Evolutionary conservation across 2,888 invertebrate genomes (phyloP).

Genomic region (Drosophila mettleri): DNA sequence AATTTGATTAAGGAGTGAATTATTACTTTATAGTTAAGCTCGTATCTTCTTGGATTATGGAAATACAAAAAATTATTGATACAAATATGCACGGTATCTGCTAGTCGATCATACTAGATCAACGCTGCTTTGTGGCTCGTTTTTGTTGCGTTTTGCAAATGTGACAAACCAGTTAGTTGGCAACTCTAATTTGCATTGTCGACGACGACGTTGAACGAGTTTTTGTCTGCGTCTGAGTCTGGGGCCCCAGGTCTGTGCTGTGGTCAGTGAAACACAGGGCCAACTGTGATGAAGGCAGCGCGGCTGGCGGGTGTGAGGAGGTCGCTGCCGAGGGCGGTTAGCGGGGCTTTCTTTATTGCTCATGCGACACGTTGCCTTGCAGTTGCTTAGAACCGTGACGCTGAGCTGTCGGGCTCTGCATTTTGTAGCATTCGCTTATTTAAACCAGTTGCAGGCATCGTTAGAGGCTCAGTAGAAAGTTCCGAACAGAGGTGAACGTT

Average conservation of each 20-base stretch:
- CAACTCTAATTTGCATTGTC: slow-evolving; percentile 76
- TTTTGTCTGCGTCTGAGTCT: slow-evolving; percentile 46
- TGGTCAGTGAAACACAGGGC: slow-evolving; percentile 22
- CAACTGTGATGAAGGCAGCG: neutral
- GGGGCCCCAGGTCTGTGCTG: slow-evolving; percentile 22
- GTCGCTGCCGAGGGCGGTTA: neutral
- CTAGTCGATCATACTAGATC: neutral
- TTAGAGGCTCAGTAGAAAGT: slow-evolving; percentile 80
- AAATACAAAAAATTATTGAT: too few relatives aligned
- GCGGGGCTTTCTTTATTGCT: slow-evolving; percentile 54
- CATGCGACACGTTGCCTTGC: slow-evolving; percentile 50
- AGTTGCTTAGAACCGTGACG: slow-evolving; percentile 33
- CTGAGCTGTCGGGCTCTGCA: slow-evolving; percentile 11
- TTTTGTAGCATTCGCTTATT: slow-evolving; percentile 61
- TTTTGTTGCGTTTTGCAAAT: slow-evolving; percentile 40
- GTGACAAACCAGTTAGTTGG: slow-evolving; percentile 70
- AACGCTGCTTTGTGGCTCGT: neutral
- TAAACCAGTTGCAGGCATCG: slow-evolving; percentile 68
- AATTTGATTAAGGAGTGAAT: too few relatives aligned
- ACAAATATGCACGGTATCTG: neutral
- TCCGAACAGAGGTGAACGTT: slow-evolving; percentile 56
- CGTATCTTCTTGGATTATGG: too few relatives aligned
- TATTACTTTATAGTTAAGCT: neutral
- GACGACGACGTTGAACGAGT: slow-evolving; percentile 56
- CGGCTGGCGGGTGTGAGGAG: neutral